Base-by-base conservation (phyloP, 1,140 invertebrate genomes). In the Hestina assimilis region DNA sequence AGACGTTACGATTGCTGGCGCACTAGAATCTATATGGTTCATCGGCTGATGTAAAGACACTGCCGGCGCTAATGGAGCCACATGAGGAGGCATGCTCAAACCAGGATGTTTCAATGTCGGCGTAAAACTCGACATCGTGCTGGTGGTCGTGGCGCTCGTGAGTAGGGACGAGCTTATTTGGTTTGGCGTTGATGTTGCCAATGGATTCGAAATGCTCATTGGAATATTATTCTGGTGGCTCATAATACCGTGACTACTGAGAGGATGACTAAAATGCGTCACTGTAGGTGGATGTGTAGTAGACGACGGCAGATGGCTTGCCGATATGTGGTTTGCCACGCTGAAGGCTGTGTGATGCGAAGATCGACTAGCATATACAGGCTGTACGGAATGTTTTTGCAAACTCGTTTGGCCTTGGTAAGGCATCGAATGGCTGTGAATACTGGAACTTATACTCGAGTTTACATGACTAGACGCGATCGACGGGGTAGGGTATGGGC, bases 381-480 rank as follows among this genome's bases (percentile, higher is more conserved):
- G 60, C 56, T 72, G 74, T 68, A 74, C 75, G 78, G 83, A 83
- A 84, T 86, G 82, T 80, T 87, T 87, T 59, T 82, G 82, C 72
- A 87, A 76, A 79, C 79, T 84, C 69, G 81, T 63, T 60, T 87
- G 84, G 75, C 71, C 82, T 62, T 82, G 82, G 66, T 80, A 87
- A 47, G 80, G 66, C 58, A 87, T 77, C 50, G 82, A 63, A 64
- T 80, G 79, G 59, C 60, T 66, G 69, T 83, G 82, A 78, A 81
- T 78, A 80, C 78, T 80, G 78, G 84, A 81, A 81, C 72, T 81
- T 69, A 85, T 61, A 78, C 74, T 87, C 58, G 84, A 84, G 76
- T 79, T 85, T 73, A 83, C 72, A 72, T 87, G 83, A 87, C 84
- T 87, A 87, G 84, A 87, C 68, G 75, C 80, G 72, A 87, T 85